Evolutionary conservation across 1,140 invertebrate species (phyloP).

Genomic region (Stenopsyche tienmushanensis): DNA sequence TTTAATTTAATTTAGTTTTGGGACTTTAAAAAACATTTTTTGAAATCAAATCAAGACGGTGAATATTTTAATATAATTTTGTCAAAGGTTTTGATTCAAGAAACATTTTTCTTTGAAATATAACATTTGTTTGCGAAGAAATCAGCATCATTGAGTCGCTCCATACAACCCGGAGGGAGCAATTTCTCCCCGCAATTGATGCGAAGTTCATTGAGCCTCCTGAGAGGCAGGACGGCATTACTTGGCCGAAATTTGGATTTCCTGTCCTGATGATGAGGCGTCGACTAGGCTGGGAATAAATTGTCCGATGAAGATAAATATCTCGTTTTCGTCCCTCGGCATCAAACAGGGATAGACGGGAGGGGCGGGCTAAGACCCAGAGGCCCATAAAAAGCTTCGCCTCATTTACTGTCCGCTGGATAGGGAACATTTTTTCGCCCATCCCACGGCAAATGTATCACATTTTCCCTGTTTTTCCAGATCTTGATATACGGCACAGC

Average conservation of each 20-base stretch:
- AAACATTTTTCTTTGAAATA: too few species aligned
- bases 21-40: too few species aligned
- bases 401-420: conserved; percentile 22
- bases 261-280: conserved; percentile 3
- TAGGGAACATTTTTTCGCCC: conserved; percentile 2
- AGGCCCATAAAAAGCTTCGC: conserved; percentile 11
- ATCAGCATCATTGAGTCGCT: too few species aligned
- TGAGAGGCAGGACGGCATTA: too few species aligned
- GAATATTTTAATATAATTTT: too few species aligned
- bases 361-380: not conserved
- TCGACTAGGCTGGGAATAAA: conserved; percentile 6
- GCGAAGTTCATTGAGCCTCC: too few species aligned
- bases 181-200: too few species aligned
- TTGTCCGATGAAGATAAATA: conserved; percentile 21
- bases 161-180: too few species aligned
- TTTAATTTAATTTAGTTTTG: too few species aligned
- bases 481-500: conserved; percentile 1
- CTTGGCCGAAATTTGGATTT: not conserved
- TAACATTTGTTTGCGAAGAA: too few species aligned
- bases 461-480: not conserved
- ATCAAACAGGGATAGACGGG: not conserved
- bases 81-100: too few species aligned
- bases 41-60: too few species aligned
- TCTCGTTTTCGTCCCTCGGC: conserved; percentile 4
- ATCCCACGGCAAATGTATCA: not conserved